Evolutionary conservation across 1,140 invertebrate species (phyloP), one percentile per base, ranked within the genome.

Genomic region (Eciton burchellii): DNA sequence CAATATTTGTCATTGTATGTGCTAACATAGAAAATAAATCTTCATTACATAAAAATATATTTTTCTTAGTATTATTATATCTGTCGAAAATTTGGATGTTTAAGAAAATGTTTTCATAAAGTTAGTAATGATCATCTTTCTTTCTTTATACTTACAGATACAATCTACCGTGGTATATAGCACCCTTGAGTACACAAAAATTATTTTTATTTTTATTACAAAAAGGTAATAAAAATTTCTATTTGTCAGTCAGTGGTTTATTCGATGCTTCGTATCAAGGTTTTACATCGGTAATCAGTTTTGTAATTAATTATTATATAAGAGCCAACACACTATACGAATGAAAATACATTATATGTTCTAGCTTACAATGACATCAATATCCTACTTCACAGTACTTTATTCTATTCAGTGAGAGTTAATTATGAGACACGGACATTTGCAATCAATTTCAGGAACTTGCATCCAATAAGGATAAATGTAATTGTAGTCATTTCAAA

Each of bases 121-220:
- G 8, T 26, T 8, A 24, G 9, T 26, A 26, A 62, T n/a, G 14
- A n/a, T 74, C 0, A 45, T 59, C n/a, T 24, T 21, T 12, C 11
- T 9, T 9, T n/a, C n/a, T 74, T 14, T 43, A 35, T 12, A 4
- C 79, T 70, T 77, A 19, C 29, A 87, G 85, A 57, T 79, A 85
- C 56, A 77, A 84, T 68, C 56, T 70, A 29, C 6, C 24, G 16
- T 89, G 85, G 88, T 89, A 87, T 49, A 1, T 47, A 29, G 21
- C 71, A 47, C 70, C 84, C 8, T 54, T 68, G 8, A 79, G 70
- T 47, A 54, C 65, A 26, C 82, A 62, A 71, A 83, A 84, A 29
- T 60, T 74, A 3, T 29, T 88, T 29, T 9, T 26, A 47, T 82
- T 86, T 65, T 52, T 88, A 54, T 82, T 88, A 52, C 76, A 52